Evolutionary conservation across 1,140 invertebrate species (phyloP).

Genomic region (Camponotus pennsylvanicus): DNA sequence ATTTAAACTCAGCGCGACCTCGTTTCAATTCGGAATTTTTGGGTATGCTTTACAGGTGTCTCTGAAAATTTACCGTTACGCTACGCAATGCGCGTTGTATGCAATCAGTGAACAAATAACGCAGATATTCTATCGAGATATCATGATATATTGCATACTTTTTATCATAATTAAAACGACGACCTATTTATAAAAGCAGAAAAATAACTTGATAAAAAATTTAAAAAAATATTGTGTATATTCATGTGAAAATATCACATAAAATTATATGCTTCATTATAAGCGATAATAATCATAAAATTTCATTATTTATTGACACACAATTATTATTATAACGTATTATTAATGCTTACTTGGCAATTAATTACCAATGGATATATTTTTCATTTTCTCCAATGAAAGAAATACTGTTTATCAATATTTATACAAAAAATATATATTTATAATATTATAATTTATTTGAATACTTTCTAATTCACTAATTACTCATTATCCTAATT

Average conservation of each 20-base stretch:
- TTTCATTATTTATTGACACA: too few species aligned
- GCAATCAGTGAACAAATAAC: conserved; percentile 35
- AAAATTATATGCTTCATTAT: background rate
- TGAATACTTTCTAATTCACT: background rate
- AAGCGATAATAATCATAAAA: background rate
- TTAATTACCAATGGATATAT: background rate
- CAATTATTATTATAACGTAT: too few species aligned
- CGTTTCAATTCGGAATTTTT: conserved; percentile 30
- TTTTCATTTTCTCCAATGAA: background rate
- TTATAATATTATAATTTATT: conserved; percentile 6
- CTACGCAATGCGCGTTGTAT: background rate
- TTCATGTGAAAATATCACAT: background rate
- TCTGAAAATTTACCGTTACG: conserved; percentile 37
- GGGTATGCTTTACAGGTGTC: conserved; percentile 25
- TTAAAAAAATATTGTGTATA: background rate
- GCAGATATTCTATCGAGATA: conserved; percentile 11
- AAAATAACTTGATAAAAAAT: conserved; percentile 22
- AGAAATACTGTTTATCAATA: conserved; percentile 8
- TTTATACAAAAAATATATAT: background rate
- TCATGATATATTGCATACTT: background rate
- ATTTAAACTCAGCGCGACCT: conserved; percentile 43
- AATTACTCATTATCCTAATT: background rate
- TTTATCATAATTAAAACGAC: background rate
- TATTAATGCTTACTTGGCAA: background rate
- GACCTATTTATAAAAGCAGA: background rate